Base-by-base conservation (phyloP, 2,888 invertebrate genomes). In the Agelastica alni region DNA sequence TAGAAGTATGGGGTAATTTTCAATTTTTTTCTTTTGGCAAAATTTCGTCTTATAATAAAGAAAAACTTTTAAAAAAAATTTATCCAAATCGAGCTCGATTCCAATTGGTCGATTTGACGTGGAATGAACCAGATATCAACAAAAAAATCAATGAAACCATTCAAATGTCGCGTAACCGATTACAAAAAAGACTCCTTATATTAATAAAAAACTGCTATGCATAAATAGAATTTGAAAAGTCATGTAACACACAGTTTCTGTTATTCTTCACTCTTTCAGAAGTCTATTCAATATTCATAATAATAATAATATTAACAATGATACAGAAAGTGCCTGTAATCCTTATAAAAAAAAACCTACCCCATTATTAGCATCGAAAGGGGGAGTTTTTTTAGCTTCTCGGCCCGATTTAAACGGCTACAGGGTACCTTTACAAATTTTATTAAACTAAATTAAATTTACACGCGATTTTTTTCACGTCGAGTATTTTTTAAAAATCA, bases 291-390 rank as follows among this genome's bases (percentile, higher is more conserved):
- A 56, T 49, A 61, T 57, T 59, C 59, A 61, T 59, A 51, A 51
- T 48, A 45, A n/a, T n/a, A n/a, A 37, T 37, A 52, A 43, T 30
- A 52, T 47, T 45, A 53, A 57, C 58, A 59, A 59, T 56, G 56
- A 56, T 59, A 49, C 16, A 46, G 49, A 58, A 60, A 61, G 45
- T 61, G 61, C 61, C 56, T 55, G 59, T 61, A 59, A 61, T 55
- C 59, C 61, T 53, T n/a, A n/a, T n/a, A n/a, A 16, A 37, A 30
- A 48, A 49, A 61, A 59, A 59, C 9, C n/a, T 47, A 57, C 54
- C 61, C 61, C 49, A 54, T 61, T 56, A 59, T 59, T 51, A 53
- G 55, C 37, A 37, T 20, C 39, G 18, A 53, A 49, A 51, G 54
- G 58, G 58, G 53, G 44, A 51, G 16, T 46, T 57, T 59, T 57